Conservation (phyloP, 2,113 vertebrate genomes). For the Aramus guarauna region DNA sequence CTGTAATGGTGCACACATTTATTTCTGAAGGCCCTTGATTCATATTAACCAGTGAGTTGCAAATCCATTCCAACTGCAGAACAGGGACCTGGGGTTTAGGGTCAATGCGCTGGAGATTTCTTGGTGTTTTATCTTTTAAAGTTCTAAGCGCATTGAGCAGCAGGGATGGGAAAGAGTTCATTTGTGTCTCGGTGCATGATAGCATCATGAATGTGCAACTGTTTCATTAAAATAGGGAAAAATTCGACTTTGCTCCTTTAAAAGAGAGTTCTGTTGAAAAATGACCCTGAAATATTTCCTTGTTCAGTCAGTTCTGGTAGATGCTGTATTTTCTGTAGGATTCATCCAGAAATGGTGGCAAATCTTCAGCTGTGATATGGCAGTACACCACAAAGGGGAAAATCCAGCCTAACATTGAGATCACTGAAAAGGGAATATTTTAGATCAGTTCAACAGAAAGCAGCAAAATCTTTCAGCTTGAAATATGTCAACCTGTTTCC, state of each 20-base stretch:
- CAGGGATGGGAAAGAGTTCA: not conserved
- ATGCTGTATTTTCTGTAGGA: not conserved
- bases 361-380: not conserved
- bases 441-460: not conserved
- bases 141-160: not conserved
- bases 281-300: not conserved
- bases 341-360: not conserved
- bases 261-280: not conserved
- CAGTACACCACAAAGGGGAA: not conserved
- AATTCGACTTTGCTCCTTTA: not conserved
- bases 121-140: not conserved
- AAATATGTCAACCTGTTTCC: not conserved
- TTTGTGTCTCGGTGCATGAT: no score
- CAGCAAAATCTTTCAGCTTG: not conserved
- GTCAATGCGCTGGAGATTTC: not conserved
- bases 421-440: not conserved
- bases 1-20: rapidly evolving
- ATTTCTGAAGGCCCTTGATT: no score
- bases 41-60: not conserved
- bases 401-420: not conserved
- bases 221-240: not conserved
- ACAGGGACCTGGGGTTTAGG: not conserved
- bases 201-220: not conserved
- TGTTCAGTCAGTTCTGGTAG: not conserved
- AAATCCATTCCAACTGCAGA: not conserved